These are phyloP conservation scores for Formicarius rufipectus DNA, from an alignment of 2,113 vertebrate species.

Conservation along the genomic window DNA sequence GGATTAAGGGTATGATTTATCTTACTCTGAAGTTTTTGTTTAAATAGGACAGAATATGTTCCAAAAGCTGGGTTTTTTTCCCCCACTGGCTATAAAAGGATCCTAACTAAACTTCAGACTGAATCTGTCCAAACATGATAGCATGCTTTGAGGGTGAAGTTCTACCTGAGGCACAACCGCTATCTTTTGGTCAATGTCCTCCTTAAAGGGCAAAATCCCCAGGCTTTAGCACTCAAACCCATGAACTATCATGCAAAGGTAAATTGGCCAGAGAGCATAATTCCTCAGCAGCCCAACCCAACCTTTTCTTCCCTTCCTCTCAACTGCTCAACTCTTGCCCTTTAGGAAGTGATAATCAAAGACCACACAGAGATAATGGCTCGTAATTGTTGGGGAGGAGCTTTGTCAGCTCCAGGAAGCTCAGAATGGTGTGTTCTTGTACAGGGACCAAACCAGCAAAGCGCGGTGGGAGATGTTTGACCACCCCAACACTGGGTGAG, in stretches of 20 bases:
- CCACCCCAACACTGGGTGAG: neutral
- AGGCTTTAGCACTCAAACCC: neutral
- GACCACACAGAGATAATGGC: conserved; percentile 33
- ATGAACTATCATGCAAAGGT: neutral
- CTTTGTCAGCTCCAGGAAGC: neutral
- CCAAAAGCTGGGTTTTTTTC: neutral
- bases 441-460: neutral
- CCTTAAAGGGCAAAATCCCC: neutral
- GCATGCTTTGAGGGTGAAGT: neutral
- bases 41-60: neutral
- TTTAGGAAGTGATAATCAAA: neutral
- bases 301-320: neutral
- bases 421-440: neutral
- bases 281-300: conserved; percentile 22
- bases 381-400: neutral
- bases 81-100: neutral
- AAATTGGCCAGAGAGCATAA: neutral
- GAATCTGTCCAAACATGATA: neutral
- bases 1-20: neutral
- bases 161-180: neutral
- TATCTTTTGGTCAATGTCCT: neutral
- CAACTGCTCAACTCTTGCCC: neutral
- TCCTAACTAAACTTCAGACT: neutral
- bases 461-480: neutral
- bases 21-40: neutral